Evolutionary conservation across 2,797 vertebrate species (phyloP).

Genomic region (Falco rusticolus): DNA sequence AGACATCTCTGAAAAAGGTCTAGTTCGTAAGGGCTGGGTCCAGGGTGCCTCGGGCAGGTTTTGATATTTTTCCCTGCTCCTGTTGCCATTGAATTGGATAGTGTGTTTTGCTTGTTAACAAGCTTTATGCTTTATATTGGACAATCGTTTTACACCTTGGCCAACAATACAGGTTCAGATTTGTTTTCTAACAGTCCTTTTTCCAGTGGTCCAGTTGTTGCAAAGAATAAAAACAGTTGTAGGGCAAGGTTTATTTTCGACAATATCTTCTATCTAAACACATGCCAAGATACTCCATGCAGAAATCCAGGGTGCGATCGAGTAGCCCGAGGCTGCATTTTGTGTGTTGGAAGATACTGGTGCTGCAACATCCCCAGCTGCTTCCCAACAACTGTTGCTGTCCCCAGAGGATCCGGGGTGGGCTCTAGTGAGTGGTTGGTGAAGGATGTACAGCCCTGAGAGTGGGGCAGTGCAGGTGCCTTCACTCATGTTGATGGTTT

Average conservation of each 20-base stretch:
- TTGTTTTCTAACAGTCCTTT: conserved; percentile 24
- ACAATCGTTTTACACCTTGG: background rate
- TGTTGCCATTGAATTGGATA: background rate
- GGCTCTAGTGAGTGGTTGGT: background rate
- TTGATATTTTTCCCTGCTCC: background rate
- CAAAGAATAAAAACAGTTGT: background rate
- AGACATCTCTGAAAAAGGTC: background rate
- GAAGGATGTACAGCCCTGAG: background rate
- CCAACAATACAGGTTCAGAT: background rate
- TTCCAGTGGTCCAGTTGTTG: background rate
- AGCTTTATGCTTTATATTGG: conserved; percentile 40
- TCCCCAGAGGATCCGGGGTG: background rate
- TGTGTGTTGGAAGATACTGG: background rate
- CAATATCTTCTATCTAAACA: conserved; percentile 29
- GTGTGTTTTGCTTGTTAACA: conserved; percentile 17
- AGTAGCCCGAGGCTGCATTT: background rate
- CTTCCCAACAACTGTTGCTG: background rate
- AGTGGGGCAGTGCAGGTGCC: background rate
- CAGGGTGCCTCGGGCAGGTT: background rate
- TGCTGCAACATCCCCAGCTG: background rate
- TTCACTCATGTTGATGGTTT: background rate
- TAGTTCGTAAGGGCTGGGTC: background rate
- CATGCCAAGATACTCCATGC: background rate
- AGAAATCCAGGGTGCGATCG: background rate
- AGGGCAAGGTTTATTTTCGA: conserved; percentile 3